Percentiles rank a stretch among this genome's conserved stretches.
phyloP scores from a whole-genome alignment of 2,797 vertebrate genomes.

The Rhadinocentrus ornatus region DNA sequence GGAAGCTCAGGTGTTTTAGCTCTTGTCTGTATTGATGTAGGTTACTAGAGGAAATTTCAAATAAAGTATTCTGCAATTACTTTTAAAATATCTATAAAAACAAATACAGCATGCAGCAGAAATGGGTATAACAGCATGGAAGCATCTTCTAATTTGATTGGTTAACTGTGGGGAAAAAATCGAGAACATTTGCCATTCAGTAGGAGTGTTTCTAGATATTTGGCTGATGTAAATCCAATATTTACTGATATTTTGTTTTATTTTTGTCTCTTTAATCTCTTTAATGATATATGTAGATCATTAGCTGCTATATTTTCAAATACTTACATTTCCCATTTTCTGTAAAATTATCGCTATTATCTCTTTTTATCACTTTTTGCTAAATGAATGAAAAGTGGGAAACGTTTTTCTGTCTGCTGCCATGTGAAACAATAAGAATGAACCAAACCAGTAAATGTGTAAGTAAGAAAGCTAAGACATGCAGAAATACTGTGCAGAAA shows the following conservation, averaged over 20 bases:
- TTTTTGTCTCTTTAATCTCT: neutral
- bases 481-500: neutral
- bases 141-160: neutral
- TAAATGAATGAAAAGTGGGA: neutral
- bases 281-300: neutral
- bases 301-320: neutral
- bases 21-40: neutral
- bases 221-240: neutral
- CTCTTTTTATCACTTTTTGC: slow-evolving; percentile 1
- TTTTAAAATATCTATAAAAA: neutral
- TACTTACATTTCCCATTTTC: neutral
- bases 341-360: neutral
- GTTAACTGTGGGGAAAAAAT: too few relatives aligned
- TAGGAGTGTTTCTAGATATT: neutral
- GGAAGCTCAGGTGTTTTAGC: neutral
- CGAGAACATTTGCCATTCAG: neutral
- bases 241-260: neutral
- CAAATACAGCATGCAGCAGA: neutral
- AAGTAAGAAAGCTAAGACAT: slow-evolving; percentile 4
- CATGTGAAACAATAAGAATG: neutral
- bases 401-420: slow-evolving; percentile 1
- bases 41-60: neutral
- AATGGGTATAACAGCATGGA: neutral
- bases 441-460: neutral
- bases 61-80: neutral